Base-by-base conservation (phyloP, 2,113 vertebrate genomes). In the Camelus dromedarius region DNA sequence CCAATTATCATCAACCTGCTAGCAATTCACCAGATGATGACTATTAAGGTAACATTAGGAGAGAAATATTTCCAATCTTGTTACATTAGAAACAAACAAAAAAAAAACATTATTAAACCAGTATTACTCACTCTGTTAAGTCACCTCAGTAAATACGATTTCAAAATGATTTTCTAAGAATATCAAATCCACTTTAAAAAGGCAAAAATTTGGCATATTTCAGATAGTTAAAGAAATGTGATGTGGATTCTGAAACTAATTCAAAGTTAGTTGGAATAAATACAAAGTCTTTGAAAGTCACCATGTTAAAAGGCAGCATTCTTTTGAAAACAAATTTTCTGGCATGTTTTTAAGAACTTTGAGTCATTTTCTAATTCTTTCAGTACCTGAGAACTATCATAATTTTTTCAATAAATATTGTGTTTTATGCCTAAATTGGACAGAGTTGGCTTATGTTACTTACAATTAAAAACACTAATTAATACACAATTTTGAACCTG, bases 111-210 rank as follows among this genome's bases (percentile, higher is more conserved):
- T 91, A 62, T 66, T 18, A 73, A 64, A 48, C 86, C 77, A 75
- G 13, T 58, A 64, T 95, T 48, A 72, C 14, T 91, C 48, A 77
- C 83, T n/a, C 92, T 92, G 85, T 95, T 93, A 81, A 88, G 88
- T 69, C 42, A 85, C 32, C 22, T 96, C 72, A 66, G 72, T 42
- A 91, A 66, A 86, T 69, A 54, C 50, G 42, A 96, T 93, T 96
- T 93, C 88, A 91, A 95, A 95, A 94, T 90, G 58, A 93, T 95
- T 95, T 97, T 89, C 88, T 89, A 81, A 94, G 93, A 86, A 96
- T 96, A 95, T 89, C 60, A 97, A 95, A 94, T 94, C 81, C 20
- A 48, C 52, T 89, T 97, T 91, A 60, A 95, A 98, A 96, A 64
- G 95, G 62, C 67, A 95, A 94, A 95, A 94, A 35, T 86, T 89